Percentiles rank a stretch among this genome's conserved stretches.
Evolutionary conservation across 1,140 invertebrate species (phyloP).

Genomic region (Plectus sambesii): DNA sequence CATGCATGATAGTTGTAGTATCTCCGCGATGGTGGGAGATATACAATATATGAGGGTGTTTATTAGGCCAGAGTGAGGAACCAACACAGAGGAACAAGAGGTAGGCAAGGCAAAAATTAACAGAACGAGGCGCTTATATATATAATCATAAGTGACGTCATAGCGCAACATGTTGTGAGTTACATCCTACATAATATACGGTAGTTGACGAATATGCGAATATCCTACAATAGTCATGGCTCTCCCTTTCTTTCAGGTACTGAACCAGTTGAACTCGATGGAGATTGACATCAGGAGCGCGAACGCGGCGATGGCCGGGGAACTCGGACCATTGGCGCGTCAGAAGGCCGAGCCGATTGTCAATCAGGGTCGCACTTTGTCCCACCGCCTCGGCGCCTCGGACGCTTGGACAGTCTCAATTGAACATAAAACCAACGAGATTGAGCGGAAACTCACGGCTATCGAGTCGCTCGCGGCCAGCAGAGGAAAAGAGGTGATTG

Average conservation of each 20-base stretch:
- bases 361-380: constrained; percentile 39
- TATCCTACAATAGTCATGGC: no score
- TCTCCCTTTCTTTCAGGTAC: constrained; percentile 29
- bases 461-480: constrained; percentile 33
- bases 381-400: constrained; percentile 21
- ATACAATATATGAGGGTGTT: no score
- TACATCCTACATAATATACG: no score
- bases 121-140: no score
- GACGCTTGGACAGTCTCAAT: constrained; percentile 19
- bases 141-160: no score
- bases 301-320: constrained; percentile 38
- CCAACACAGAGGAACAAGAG: no score
- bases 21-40: no score
- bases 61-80: no score
- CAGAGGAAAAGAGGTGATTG: constrained; percentile 15
- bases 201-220: no score
- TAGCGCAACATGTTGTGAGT: no score
- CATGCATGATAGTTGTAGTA: no score
- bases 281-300: constrained; percentile 26
- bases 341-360: constrained; percentile 33
- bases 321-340: constrained; percentile 34
- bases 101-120: no score
- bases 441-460: constrained; percentile 27
- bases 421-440: constrained; percentile 19
- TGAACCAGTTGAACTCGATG: constrained; percentile 40